These are phyloP conservation scores for Theristicus caerulescens DNA, from an alignment of 2,113 vertebrate species.

Conservation along the genomic window DNA sequence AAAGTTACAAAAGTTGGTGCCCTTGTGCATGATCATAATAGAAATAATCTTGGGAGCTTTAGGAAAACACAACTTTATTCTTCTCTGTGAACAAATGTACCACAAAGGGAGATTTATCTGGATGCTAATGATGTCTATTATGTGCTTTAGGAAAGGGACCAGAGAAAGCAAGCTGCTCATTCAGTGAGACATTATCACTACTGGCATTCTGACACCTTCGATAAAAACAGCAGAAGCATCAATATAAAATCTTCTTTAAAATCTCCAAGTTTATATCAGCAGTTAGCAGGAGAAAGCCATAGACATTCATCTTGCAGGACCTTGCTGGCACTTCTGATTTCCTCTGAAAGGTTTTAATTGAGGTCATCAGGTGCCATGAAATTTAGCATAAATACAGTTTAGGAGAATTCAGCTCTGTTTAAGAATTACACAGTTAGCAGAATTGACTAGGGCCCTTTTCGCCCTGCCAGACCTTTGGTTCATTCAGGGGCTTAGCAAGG, in stretches of 20 bases:
- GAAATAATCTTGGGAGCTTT: not conserved
- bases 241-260: constrained; percentile 39
- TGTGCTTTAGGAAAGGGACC: not conserved
- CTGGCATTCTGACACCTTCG: constrained; percentile 3
- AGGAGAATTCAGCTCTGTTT: not conserved
- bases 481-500: not conserved
- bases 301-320: constrained; percentile 38
- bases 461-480: not conserved
- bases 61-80: constrained; percentile 48
- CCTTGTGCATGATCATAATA: not conserved
- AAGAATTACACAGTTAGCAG: not conserved
- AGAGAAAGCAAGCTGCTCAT: not conserved
- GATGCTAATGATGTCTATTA: constrained; percentile 54
- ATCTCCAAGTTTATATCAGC: not conserved
- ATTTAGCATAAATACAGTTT: constrained; percentile 33
- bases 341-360: constrained; percentile 56
- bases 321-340: constrained; percentile 18
- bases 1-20: not conserved
- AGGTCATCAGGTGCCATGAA: constrained; percentile 21
- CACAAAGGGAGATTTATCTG: constrained; percentile 63
- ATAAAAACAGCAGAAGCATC: constrained; percentile 22
- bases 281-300: constrained; percentile 19
- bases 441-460: not conserved
- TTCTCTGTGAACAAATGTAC: constrained; percentile 10
- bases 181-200: constrained; percentile 45